Evolutionary conservation across 2,113 vertebrate genomes (phyloP).

Genomic region (Hypocryptadius cinnamomeus): DNA sequence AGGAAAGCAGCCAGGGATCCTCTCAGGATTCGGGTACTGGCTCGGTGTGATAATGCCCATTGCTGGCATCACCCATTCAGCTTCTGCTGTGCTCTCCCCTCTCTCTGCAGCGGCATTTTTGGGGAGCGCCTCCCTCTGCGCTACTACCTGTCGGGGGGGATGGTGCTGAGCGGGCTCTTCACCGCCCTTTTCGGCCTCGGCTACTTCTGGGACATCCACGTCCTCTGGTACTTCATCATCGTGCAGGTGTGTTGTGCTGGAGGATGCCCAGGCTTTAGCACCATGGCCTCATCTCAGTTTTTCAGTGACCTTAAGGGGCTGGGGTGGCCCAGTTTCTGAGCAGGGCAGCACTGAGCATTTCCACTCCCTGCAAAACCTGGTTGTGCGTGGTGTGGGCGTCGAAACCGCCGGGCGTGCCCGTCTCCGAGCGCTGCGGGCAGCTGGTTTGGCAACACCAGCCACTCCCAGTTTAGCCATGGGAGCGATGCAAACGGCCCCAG

Average conservation of each 20-base stretch:
- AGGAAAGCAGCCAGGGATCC: neutral
- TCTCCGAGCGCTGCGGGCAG: rapidly evolving
- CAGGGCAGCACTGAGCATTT: neutral
- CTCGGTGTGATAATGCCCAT: rapidly evolving
- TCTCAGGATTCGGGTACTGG: rapidly evolving
- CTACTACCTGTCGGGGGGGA: slow-evolving; percentile 87
- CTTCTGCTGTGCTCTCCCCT: neutral
- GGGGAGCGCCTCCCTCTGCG: slow-evolving; percentile 93
- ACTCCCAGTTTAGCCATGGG: neutral
- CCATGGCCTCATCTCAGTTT: rapidly evolving
- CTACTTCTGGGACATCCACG: slow-evolving; percentile 91
- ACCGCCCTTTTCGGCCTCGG: slow-evolving; percentile 86
- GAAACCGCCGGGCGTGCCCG: neutral
- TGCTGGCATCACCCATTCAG: rapidly evolving
- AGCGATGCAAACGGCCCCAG: rapidly evolving
- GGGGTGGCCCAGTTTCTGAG: neutral
- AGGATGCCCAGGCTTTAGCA: neutral
- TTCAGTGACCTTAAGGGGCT: rapidly evolving
- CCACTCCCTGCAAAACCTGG: neutral
- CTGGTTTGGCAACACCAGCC: neutral
- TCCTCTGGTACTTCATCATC: slow-evolving; percentile 85
- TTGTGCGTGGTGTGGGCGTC: neutral
- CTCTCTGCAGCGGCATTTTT: slow-evolving; percentile 82
- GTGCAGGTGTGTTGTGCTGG: slow-evolving; percentile 76
- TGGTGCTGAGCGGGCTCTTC: slow-evolving; percentile 89